These are phyloP conservation scores for Phalera bucephala DNA, from an alignment of 2,888 invertebrate genomes.

Conservation along the genomic window DNA sequence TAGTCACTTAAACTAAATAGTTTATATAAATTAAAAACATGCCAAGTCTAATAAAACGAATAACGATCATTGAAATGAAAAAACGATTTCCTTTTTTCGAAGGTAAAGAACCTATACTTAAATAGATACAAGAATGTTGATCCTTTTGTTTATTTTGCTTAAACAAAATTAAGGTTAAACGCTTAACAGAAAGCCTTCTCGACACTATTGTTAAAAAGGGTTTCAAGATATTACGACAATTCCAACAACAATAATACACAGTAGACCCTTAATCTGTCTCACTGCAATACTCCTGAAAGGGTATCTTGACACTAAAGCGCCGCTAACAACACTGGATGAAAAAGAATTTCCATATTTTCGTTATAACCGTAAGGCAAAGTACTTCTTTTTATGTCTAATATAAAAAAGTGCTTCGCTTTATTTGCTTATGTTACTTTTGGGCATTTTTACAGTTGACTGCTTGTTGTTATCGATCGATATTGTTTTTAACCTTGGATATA, in stretches of 20 bases:
- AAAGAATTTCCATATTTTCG: conserved; percentile 20
- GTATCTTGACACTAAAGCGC: conserved; percentile 17
- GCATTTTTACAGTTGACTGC: too few relatives aligned
- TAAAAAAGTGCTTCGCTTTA: not conserved
- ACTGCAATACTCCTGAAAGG: conserved; percentile 13
- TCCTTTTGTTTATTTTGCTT: not conserved
- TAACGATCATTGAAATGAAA: too few relatives aligned
- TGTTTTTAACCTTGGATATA: too few relatives aligned
- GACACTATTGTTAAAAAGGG: not conserved
- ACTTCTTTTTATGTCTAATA: conserved; percentile 1
- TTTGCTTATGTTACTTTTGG: too few relatives aligned
- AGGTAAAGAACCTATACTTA: too few relatives aligned
- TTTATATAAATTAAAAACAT: too few relatives aligned
- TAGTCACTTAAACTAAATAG: too few relatives aligned
- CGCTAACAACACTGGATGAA: conserved; percentile 18
- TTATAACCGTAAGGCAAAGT: conserved; percentile 4
- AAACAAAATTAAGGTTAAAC: not conserved
- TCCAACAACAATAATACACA: conserved; percentile 23
- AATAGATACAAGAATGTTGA: too few relatives aligned
- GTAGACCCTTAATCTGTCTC: conserved; percentile 10
- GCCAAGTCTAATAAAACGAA: too few relatives aligned
- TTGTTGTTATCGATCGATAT: too few relatives aligned
- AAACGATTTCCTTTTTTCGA: too few relatives aligned
- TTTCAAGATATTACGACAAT: conserved; percentile 6
- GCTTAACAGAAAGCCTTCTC: not conserved